Conservation (phyloP, 2,888 invertebrate species). For the Cosmia pyralina region DNA sequence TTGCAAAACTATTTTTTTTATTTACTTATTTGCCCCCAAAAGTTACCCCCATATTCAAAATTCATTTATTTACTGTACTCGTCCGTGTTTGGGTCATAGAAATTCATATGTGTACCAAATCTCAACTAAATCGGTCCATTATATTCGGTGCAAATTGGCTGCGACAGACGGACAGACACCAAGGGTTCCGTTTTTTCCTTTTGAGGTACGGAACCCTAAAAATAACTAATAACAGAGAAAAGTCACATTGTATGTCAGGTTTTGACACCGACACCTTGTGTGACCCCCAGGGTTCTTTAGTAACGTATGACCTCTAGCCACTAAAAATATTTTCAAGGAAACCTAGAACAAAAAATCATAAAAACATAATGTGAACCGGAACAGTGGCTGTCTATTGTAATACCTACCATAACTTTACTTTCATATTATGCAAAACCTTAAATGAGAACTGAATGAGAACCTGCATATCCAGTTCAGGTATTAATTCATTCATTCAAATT, state of each 20-base stretch:
- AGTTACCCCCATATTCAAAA: no score
- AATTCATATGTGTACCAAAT: no score
- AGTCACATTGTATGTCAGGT: background rate
- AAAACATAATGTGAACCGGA: background rate
- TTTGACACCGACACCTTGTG: background rate
- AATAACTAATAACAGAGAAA: background rate
- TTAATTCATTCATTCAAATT: conserved; percentile 56
- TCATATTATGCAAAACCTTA: conserved; percentile 20
- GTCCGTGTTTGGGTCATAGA: no score
- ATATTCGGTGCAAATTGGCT: no score
- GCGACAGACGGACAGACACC: no score
- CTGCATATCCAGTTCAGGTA: conserved; percentile 39
- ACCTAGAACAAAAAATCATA: background rate
- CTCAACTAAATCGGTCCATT: no score
- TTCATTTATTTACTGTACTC: no score
- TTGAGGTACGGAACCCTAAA: no score
- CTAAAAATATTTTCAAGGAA: no score
- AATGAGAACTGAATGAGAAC: conserved; percentile 35
- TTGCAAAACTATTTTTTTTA: no score
- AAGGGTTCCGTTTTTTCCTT: no score
- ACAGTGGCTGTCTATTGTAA: background rate
- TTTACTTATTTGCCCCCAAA: no score
- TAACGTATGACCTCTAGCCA: background rate
- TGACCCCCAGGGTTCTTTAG: background rate
- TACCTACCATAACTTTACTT: conserved; percentile 15